A percentile compares a stretch with the other conserved stretches of the same genome.
phyloP scores from a whole-genome alignment of 1,140 invertebrate genomes.

The Caerostris darwini region DNA sequence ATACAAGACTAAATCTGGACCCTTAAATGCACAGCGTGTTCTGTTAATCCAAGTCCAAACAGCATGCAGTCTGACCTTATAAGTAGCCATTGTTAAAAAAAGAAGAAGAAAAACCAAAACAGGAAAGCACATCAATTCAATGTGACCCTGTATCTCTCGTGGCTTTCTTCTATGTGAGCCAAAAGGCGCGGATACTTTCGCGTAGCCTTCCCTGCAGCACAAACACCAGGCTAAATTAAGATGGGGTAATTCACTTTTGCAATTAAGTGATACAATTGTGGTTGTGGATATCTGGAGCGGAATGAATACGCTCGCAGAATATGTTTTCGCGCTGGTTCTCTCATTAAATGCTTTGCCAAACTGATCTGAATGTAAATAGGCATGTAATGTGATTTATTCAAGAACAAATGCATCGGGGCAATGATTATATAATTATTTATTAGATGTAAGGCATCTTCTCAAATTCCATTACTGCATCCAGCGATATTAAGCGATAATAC shows the following conservation, averaged over 20 bases:
- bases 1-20: too few relatives aligned
- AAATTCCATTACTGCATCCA: too few relatives aligned
- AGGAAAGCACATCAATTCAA: neutral
- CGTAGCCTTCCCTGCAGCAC: neutral
- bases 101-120: neutral
- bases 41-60: too few relatives aligned
- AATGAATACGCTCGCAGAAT: neutral
- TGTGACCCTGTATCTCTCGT: neutral
- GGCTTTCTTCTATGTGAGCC: neutral
- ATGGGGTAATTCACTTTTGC: neutral
- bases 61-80: neutral
- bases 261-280: neutral
- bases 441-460: neutral
- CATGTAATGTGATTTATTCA: neutral
- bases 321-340: neutral
- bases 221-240: neutral
- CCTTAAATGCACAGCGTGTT: too few relatives aligned
- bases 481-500: too few relatives aligned
- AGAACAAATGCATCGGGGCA: neutral
- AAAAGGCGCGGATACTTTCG: conserved; percentile 6
- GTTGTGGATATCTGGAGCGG: neutral
- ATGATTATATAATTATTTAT: neutral
- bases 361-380: neutral
- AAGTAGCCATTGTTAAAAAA: neutral
- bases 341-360: neutral